Evolutionary conservation across 2,888 invertebrate species (phyloP), one percentile per base, ranked within the genome.

Genomic region (Ochropacha duplaris): DNA sequence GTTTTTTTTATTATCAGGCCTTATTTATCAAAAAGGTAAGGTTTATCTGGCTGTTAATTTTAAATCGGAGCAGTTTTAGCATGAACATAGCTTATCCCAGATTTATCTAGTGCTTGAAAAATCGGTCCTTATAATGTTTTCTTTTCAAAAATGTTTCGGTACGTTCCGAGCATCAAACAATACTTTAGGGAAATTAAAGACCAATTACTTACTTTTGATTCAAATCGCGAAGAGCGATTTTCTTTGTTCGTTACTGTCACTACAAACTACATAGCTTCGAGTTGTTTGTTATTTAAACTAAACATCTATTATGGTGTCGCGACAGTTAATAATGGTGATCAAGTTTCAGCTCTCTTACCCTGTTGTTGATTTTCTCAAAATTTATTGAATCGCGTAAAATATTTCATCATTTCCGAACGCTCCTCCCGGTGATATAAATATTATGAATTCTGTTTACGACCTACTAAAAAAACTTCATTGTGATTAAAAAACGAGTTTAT

Each of bases 251-350:
- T 69, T 71, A 71, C 63, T 64, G 67, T 71, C 74, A 68, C 61
- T 61, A 60, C 5, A 44, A 44, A 44, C 44, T 44, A n/a, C n/a
- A n/a, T n/a, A 9, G 44, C 44, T 44, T 39, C 39, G 6, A n/a
- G 39, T 8, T 44, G 8, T 19, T 19, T 44, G 16, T 44, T 19
- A 19, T 44, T 39, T 44, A 44, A 19, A 19, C 19, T 19, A 44
- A 44, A 44, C 44, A 44, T 44, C 19, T 19, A 44, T 44, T 44
- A 19, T 9, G 19, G 9, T 61, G 65, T 63, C 64, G 62, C 64
- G 68, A 68, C 69, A 61, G 65, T 71, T 74, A 72, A 74, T 73
- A 69, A 66, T 62, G 49, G 63, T 63, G 64, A 78, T 77, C 71
- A 72, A 72, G 74, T 76, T 63, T 56, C 44, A 44, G 44, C 19